Conservation (phyloP, 2,888 invertebrate species). For the Acrocera orbiculus region DNA sequence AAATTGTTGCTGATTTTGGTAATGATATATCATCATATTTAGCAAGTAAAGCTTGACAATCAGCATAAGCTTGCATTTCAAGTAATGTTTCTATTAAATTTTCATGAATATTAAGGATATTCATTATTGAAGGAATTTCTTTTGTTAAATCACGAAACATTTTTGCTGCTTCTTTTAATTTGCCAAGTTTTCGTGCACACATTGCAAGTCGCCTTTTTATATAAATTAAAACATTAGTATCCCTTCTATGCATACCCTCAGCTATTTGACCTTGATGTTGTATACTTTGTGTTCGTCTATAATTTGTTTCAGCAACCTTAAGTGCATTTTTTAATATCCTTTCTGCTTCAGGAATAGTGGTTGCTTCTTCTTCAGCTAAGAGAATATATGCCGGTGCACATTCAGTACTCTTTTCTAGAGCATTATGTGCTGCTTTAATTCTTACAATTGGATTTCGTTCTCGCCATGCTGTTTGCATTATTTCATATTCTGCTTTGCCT, state of each 20-base stretch:
- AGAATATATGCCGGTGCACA: slow-evolving; percentile 91
- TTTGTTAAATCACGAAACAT: slow-evolving; percentile 93
- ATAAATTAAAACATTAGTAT: slow-evolving; percentile 87
- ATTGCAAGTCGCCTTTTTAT: slow-evolving; percentile 88
- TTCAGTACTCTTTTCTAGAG: slow-evolving; percentile 71
- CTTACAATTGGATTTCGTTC: slow-evolving; percentile 82
- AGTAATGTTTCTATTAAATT: slow-evolving; percentile 88
- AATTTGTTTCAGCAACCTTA: slow-evolving; percentile 67
- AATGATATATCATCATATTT: slow-evolving; percentile 84
- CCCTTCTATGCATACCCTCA: slow-evolving; percentile 66
- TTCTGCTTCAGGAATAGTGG: slow-evolving; percentile 76
- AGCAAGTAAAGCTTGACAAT: slow-evolving; percentile 82
- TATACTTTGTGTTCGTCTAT: slow-evolving; percentile 55
- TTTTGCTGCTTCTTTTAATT: slow-evolving; percentile 87
- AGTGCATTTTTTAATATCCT: slow-evolving; percentile 66
- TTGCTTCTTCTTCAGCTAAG: slow-evolving; percentile 90
- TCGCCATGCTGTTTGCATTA: slow-evolving; percentile 93
- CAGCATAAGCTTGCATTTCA: slow-evolving; percentile 92
- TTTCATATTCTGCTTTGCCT: slow-evolving; percentile 75
- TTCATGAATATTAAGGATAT: slow-evolving; percentile 84
- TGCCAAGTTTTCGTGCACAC: slow-evolving; percentile 88
- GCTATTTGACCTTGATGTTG: slow-evolving; percentile 58
- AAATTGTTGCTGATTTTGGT: slow-evolving; percentile 87
- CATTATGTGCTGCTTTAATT: slow-evolving; percentile 79
- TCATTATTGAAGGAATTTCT: slow-evolving; percentile 90